These are phyloP conservation scores for Lota lota DNA, from an alignment of 2,113 vertebrate genomes.

Conservation along the genomic window DNA sequence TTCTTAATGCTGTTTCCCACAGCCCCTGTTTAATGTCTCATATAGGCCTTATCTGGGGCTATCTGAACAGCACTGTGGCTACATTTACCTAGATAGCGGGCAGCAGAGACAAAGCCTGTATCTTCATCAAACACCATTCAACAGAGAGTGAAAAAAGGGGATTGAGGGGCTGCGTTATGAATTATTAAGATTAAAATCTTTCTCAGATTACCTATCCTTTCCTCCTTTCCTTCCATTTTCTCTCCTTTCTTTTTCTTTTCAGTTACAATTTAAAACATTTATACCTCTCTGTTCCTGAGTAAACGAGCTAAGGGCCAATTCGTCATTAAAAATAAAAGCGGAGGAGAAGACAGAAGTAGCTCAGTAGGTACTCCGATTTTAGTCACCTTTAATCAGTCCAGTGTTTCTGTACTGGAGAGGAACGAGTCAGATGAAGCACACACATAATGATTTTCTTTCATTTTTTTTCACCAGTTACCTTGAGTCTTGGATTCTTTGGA, in stretches of 20 bases:
- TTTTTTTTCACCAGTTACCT: conserved; percentile 49
- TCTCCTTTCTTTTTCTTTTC: conserved; percentile 57
- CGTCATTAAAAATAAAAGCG: conserved; percentile 83
- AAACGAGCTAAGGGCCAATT: conserved; percentile 75
- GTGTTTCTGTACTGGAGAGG: conserved; percentile 64
- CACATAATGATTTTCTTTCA: conserved; percentile 60
- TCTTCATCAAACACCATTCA: conserved; percentile 82
- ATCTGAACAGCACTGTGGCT: conserved; percentile 46
- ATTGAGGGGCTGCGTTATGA: conserved; percentile 78
- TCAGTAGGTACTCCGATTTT: conserved; percentile 63
- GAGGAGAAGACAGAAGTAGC: conserved; percentile 47
- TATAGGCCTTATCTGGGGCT: conserved; percentile 58
- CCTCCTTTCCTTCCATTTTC: conserved; percentile 70
- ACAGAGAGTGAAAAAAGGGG: conserved; percentile 59
- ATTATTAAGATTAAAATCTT: conserved; percentile 87
- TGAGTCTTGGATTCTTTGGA: conserved; percentile 58
- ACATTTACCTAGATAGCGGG: conserved; percentile 62
- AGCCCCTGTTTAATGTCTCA: conserved; percentile 49
- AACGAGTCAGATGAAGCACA: conserved; percentile 74
- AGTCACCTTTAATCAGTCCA: conserved; percentile 74
- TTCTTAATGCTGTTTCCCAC: conserved; percentile 47
- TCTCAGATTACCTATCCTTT: conserved; percentile 76
- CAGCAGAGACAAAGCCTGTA: conserved; percentile 67
- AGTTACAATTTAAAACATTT: conserved; percentile 82
- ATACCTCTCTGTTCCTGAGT: conserved; percentile 78